phyloP scores from a whole-genome alignment of 1,140 invertebrate genomes.

The Musca domestica region DNA sequence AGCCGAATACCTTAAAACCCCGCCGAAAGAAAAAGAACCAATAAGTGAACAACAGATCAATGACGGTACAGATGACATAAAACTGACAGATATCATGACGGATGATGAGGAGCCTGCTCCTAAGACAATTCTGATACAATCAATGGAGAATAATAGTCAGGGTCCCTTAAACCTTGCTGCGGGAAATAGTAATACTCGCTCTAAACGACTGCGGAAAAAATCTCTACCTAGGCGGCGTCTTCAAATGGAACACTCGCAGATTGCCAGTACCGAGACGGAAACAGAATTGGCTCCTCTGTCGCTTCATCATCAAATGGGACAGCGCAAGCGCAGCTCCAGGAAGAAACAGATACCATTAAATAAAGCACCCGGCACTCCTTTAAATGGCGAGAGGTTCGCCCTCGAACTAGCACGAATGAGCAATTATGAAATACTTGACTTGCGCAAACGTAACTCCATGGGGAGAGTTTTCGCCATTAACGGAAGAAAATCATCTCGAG shows the following conservation, averaged over 20 bases:
- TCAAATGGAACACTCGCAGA: background rate
- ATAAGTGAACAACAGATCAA: background rate
- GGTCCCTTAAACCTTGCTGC: constrained; percentile 37
- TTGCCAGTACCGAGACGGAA: constrained; percentile 21
- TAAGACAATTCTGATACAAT: background rate
- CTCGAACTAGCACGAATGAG: constrained; percentile 36
- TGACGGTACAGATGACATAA: background rate
- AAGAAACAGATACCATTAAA: constrained; percentile 32
- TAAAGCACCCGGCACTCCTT: constrained; percentile 35
- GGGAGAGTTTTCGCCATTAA: constrained; percentile 28
- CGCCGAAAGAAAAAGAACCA: background rate
- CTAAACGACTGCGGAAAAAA: constrained; percentile 25
- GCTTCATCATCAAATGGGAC: constrained; percentile 31
- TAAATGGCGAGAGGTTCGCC: constrained; percentile 45
- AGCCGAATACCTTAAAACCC: background rate
- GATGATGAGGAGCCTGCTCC: constrained; percentile 36
- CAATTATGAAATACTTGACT: constrained; percentile 43
- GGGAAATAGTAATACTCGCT: background rate
- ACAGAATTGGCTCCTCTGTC: background rate
- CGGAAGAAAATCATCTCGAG: constrained; percentile 22
- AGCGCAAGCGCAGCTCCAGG: background rate
- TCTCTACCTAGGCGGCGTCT: constrained; percentile 8
- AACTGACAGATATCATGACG: constrained; percentile 31
- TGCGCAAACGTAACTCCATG: constrained; percentile 43
- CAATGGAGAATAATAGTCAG: background rate